A percentile compares a stretch with the other conserved stretches of the same genome.
These are phyloP conservation scores for Tortrix viridana DNA, from an alignment of 2,888 invertebrate species.

Conservation along the genomic window DNA sequence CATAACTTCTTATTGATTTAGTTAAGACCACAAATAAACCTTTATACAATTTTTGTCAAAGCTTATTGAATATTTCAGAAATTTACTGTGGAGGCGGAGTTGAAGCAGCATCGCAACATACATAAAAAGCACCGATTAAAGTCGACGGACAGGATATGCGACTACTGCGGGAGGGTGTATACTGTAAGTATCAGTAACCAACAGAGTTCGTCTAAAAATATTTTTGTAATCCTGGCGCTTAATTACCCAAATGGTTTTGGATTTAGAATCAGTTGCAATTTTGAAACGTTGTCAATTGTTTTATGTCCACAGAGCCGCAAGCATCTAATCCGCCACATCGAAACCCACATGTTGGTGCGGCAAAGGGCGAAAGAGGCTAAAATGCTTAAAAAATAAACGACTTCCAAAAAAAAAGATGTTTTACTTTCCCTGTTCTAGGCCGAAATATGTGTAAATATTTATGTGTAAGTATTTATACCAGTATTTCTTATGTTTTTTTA, in stretches of 20 bases:
- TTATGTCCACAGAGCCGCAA: constrained; percentile 23
- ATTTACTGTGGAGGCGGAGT: constrained; percentile 27
- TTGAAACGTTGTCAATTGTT: too few relatives aligned
- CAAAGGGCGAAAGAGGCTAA: constrained; percentile 32
- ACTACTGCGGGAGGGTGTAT: constrained; percentile 33
- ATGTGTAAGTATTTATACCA: too few relatives aligned
- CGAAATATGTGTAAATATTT: too few relatives aligned
- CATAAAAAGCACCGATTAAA: constrained; percentile 21
- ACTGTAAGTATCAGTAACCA: constrained; percentile 21
- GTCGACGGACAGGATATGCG: constrained; percentile 32
- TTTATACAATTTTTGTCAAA: too few relatives aligned
- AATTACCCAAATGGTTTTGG: too few relatives aligned
- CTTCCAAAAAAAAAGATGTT: background rate
- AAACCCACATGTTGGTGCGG: constrained; percentile 19
- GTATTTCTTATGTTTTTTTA: too few relatives aligned
- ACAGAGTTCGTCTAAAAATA: too few relatives aligned
- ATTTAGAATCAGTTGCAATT: too few relatives aligned
- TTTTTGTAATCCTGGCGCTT: too few relatives aligned
- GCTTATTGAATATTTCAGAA: too few relatives aligned
- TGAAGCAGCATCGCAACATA: constrained; percentile 30
- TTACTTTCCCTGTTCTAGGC: background rate
- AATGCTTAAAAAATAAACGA: constrained; percentile 2
- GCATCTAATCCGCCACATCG: constrained; percentile 32
- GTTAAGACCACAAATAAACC: too few relatives aligned
- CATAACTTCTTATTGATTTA: too few relatives aligned